A percentile compares a stretch with the other conserved stretches of the same genome.
Conservation (phyloP, 1,140 invertebrate species). For the Drosophila triauraria region DNA sequence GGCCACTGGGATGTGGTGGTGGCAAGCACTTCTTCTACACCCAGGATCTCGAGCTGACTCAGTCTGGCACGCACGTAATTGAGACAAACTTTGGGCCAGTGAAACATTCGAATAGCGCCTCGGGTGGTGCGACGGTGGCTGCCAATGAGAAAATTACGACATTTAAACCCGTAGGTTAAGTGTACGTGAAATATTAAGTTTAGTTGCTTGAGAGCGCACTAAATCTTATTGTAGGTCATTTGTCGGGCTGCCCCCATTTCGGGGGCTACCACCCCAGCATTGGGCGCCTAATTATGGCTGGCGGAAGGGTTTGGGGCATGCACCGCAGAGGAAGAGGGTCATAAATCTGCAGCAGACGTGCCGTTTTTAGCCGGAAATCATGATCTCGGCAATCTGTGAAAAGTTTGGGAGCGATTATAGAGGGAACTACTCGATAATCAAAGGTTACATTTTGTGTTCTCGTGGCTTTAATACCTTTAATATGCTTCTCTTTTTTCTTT, state of each 20-base stretch:
- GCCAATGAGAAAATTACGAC: slow-evolving; percentile 81
- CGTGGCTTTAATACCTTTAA: neutral
- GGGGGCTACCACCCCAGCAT: neutral
- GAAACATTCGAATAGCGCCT: slow-evolving; percentile 71
- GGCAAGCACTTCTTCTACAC: neutral
- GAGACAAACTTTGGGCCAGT: slow-evolving; percentile 81
- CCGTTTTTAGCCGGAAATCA: slow-evolving; percentile 15
- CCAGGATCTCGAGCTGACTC: slow-evolving; percentile 34
- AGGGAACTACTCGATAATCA: neutral
- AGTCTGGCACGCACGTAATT: slow-evolving; percentile 81
- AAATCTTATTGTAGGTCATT: slow-evolving; percentile 79
- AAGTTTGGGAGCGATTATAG: neutral
- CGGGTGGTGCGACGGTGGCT: slow-evolving; percentile 15
- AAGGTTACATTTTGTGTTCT: slow-evolving; percentile 1
- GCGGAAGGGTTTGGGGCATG: neutral
- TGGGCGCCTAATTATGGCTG: slow-evolving; percentile 47
- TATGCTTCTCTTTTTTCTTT: neutral
- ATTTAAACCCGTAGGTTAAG: slow-evolving; percentile 81
- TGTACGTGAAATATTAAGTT: slow-evolving; percentile 83
- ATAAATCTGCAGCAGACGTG: slow-evolving; percentile 29
- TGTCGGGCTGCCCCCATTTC: slow-evolving; percentile 79
- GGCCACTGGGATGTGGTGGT: slow-evolving; percentile 32
- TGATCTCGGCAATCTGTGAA: slow-evolving; percentile 10
- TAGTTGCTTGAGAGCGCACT: slow-evolving; percentile 77
- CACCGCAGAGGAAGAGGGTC: slow-evolving; percentile 1